phyloP scores from a whole-genome alignment of 2,888 invertebrate species.

The Terebella lapidaria region DNA sequence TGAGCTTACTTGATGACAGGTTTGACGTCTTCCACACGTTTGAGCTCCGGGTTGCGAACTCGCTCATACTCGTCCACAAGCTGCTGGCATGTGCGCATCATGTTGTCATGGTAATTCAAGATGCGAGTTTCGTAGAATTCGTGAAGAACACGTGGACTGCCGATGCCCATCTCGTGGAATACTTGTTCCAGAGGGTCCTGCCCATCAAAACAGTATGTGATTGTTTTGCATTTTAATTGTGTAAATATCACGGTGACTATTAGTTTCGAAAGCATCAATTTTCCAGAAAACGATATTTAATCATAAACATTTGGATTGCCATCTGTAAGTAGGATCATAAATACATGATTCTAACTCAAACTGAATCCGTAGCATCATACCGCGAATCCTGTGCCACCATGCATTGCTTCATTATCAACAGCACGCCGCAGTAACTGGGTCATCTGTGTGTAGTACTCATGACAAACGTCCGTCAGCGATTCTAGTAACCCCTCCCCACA shows the following conservation, averaged over 20 bases:
- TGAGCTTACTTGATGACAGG: constrained; percentile 5
- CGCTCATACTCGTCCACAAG: constrained; percentile 51
- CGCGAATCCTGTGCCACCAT: constrained; percentile 45
- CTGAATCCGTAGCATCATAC: constrained; percentile 27
- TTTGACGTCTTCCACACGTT: constrained; percentile 5
- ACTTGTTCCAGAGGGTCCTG: constrained; percentile 63
- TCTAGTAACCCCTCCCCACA: constrained; percentile 42
- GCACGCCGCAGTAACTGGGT: constrained; percentile 57
- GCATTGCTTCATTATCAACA: constrained; percentile 57
- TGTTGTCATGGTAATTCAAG: constrained; percentile 44
- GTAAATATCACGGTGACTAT: no score
- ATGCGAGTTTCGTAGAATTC: constrained; percentile 60
- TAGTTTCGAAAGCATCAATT: no score
- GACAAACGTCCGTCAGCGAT: constrained; percentile 42
- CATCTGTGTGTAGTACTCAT: constrained; percentile 38
- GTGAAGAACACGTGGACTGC: constrained; percentile 59
- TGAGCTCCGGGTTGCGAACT: constrained; percentile 29
- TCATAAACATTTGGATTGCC: no score
- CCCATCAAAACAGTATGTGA: not conserved
- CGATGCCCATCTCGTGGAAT: constrained; percentile 61
- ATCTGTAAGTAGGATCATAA: no score
- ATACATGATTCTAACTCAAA: no score
- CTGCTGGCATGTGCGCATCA: constrained; percentile 44
- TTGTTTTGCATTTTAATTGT: no score
- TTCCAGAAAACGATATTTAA: no score